Base-by-base conservation (phyloP, 92 coral and sea anemone species). In the Umimayanthus chanpuru region DNA sequence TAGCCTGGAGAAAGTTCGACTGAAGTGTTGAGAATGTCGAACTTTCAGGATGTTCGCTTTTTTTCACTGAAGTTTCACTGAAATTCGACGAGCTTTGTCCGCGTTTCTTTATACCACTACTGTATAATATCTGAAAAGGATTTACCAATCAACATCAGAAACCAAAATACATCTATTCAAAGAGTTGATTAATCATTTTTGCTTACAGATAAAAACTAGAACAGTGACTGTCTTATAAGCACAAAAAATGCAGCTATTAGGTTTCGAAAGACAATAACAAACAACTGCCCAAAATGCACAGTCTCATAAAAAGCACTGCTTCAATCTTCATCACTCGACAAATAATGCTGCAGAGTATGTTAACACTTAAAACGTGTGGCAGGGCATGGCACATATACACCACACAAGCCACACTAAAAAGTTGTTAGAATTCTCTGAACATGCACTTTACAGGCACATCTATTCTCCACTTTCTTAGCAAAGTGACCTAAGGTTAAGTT, bases 361-460 rank as follows among this genome's bases (percentile, higher is more conserved):
- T 83, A 73, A 38, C 55, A 36, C 91, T 76, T 65, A 77, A 89
- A 89, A 64, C 88, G 83, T 53, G 91, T 58, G 67, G 76, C 70
- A 28, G 88, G 82, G 66, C 88, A 89, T n/a, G n/a, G n/a, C 91
- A 89, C 83, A 75, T 83, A 43, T 28, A 61, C 29, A 39, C 47
- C 88, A 89, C 91, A 89, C 76, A 89, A 47, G 26, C 82, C 91
- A 84, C 88, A 89, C 88, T 55, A 32, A 58, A 82, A 89, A 38
- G 65, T 12, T 40, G 91, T 89, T 20, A 83, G 36, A 36, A 89
- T 88, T 74, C 88, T 38, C 88, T 82, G 88, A 73, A 89, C 39
- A 76, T 82, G 91, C 8, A 89, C 91, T 41, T 82, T 84, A 56
- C 88, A 74, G 16, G 91, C 88, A 81, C 91, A 49, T 49, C 88